Conservation (phyloP, 1,140 invertebrate genomes). For the Samia ricini region DNA sequence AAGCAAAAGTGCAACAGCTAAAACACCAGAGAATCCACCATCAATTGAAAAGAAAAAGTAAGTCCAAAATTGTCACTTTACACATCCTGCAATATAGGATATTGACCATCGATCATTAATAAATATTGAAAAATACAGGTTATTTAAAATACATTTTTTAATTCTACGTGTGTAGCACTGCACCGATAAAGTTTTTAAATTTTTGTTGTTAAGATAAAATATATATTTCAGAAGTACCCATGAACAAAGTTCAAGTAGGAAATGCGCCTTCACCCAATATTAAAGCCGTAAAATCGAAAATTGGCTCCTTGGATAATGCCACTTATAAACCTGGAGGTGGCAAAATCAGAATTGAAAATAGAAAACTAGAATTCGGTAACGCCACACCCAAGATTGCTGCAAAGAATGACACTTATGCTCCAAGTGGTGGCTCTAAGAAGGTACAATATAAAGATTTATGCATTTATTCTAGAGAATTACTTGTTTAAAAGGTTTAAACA, state of each 20-base stretch:
- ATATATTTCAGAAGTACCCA: constrained; percentile 85
- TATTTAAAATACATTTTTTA: no score
- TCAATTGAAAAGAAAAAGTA: constrained; percentile 87
- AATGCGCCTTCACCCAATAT: constrained; percentile 93
- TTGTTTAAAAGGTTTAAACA: no score
- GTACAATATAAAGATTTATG: constrained; percentile 71
- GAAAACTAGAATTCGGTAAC: constrained; percentile 90
- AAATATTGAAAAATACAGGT: no score
- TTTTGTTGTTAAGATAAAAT: not conserved
- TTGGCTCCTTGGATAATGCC: constrained; percentile 95
- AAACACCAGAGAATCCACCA: constrained; percentile 81
- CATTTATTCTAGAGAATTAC: constrained; percentile 2
- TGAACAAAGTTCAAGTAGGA: constrained; percentile 96
- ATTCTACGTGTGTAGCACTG: no score
- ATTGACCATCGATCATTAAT: no score
- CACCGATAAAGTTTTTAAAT: no score
- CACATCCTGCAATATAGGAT: not conserved
- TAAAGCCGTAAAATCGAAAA: constrained; percentile 94
- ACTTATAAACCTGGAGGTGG: constrained; percentile 95
- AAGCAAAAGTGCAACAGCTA: constrained; percentile 80
- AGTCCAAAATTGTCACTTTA: constrained; percentile 30
- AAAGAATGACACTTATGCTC: constrained; percentile 93
- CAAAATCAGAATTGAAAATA: constrained; percentile 92
- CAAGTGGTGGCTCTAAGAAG: constrained; percentile 95
- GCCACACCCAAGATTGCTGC: constrained; percentile 90